Base-by-base conservation (phyloP, 2,113 vertebrate species). In the Pterocles burchelli region DNA sequence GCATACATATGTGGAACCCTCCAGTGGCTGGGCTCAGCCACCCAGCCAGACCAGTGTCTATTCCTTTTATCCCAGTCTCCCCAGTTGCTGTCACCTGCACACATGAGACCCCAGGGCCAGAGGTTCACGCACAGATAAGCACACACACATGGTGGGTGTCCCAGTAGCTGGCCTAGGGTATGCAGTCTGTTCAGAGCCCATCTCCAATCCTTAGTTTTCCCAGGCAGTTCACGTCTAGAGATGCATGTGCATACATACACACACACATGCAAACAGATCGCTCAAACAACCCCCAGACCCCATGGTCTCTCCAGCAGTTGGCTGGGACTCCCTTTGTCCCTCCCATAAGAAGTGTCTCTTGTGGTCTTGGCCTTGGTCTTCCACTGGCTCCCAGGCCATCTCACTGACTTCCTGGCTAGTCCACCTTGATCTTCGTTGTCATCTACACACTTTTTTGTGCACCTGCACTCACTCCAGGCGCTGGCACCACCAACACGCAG, bases 211-310 rank as follows among this genome's bases (percentile, higher is more conserved):
- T 24, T 57, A 34, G 6, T 21, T 13, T 73, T 88, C 25, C 75
- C 33, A 68, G 20, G 11, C 41, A 41, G 13, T 63, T 73, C 2
- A 9, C 17, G 28, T 33, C 7, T 72, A 81, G 34, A 63, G 5
- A 33, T 6, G 11, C 7, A 38, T 8, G 22, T 3, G 24, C 12
- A 36, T 18, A 31, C 13, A 8, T 25, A 4, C 13, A 31, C 2
- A 24, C 21, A 17, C 19, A 20, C 20, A 58, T 14, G 3, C 14
- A 85, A 28, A 8, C 2, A 9, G 31, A 28, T 17, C 18, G 85
- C 17, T 20, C 18, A 76, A 4, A 45, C 1, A 0, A 34, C 4
- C 4, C 18, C 10, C 31, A 65, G n/a, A 22, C 3, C 0, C 9
- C 22, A n/a, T 0, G 1, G 6, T 66, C 17, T 49, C 38, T 72